Base-by-base conservation (phyloP, 2,888 invertebrate species). In the Tolmerus cingulatus region DNA sequence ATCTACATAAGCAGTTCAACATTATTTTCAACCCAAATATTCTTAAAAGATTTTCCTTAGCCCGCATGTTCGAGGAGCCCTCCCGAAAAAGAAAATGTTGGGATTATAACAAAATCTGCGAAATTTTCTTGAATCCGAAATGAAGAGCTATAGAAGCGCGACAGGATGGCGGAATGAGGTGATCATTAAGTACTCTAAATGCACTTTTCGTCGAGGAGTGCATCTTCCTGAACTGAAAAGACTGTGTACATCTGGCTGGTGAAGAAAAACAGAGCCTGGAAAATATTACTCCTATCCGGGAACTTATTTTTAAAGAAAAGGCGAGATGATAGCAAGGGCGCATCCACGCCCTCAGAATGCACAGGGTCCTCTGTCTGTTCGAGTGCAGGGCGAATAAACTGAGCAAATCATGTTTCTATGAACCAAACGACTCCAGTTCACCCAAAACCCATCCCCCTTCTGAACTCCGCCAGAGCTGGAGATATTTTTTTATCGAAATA, bases 101-200 rank as follows among this genome's bases (percentile, higher is more conserved):
- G 23, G 30, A 34, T 46, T 34, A 30, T 85, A 46, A 85, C 74
- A 74, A 85, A 85, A 85, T 85, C 85, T 74, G 74, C 46, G 46
- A 74, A 85, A 46, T 85, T 46, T 85, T 85, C 74, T 85, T 74
- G 85, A 74, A 85, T 85, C n/a, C n/a, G 9, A 74, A 85, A 85
- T 85, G 85, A 74, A 7, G 9, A 12, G 37, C 14, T 23, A 40
- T 5, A 34, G 43, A 14, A 9, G 9, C 23, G 27, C 66, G 9
- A 66, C 23, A 46, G 85, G 19, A 74, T 43, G 46, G 74, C 40
- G 74, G 57, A 43, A 74, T 74, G 74, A 85, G 85, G 74, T 85
- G 85, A 85, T 85, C 85, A 85, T 85, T 85, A 85, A 85, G 74
- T 74, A 85, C 85, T 74, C 16, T 23, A 43, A 43, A 85, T 74